Base-by-base conservation (phyloP, 2,113 vertebrate species). In the Sakesphorus luctuosus region DNA sequence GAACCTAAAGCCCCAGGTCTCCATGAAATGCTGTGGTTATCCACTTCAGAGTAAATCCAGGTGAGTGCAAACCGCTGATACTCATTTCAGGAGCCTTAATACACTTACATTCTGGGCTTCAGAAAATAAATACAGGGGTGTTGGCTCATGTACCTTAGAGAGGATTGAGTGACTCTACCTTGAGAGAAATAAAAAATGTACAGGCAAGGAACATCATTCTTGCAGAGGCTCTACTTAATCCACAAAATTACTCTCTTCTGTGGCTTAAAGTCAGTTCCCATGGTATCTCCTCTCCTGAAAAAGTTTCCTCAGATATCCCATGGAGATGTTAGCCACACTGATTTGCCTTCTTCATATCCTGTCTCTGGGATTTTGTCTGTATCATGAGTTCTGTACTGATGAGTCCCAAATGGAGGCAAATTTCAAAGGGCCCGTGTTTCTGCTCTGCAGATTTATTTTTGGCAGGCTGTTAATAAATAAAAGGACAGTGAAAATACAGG, bases 381-480 rank as follows among this genome's bases (percentile, higher is more conserved):
- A 15, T 66, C 35, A 13, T 46, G 46, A 55, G 40, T 58, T 20
- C 46, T 87, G 18, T 68, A 56, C 43, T 55, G 35, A 13, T 89
- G 25, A 10, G 0, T 91, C 75, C 68, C 63, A 84, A 94, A 78
- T 35, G 33, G 56, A 76, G 67, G 72, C 52, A 84, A 44, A 87
- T 92, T 92, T 92, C 89, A 93, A 88, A 92, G 49, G 78, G 19
- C 53, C 84, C n/a, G 7, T 14, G 33, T 72, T 91, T 58, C 86
- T 89, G 50, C 72, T 91, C 67, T 90, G 92, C 90, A 86, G 78
- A 58, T 94, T 97, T 97, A 91, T 95, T 97, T 97, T 97, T 95
- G 90, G 87, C 84, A 96, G 58, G 68, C 66, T 93, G 88, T 96
- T 96, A 96, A 96, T 97, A 96, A 97, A 95, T 96, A 91, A 97